Conservation (phyloP, 2,797 vertebrate species). For the Leptoclinus maculatus region DNA sequence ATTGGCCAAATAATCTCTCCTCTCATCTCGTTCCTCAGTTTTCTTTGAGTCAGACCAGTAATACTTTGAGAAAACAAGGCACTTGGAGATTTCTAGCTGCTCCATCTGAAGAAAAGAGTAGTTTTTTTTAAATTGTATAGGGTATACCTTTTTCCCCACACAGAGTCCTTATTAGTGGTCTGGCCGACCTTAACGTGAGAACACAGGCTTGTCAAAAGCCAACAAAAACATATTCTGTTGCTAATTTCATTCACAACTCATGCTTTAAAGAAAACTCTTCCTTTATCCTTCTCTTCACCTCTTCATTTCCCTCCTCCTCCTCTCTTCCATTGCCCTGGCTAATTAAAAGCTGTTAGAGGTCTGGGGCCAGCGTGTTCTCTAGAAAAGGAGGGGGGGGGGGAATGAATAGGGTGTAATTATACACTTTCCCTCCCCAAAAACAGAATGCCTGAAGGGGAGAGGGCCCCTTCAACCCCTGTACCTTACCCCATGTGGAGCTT, state of each 20-base stretch:
- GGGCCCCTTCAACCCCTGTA: conserved; percentile 65
- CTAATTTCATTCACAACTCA: conserved; percentile 72
- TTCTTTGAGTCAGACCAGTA: conserved; percentile 51
- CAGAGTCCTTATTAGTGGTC: conserved; percentile 51
- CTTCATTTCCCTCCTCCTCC: conserved; percentile 28
- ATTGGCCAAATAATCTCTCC: conserved; percentile 60
- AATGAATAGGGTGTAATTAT: conserved; percentile 84
- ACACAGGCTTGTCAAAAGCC: conserved; percentile 62
- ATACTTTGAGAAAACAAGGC: conserved; percentile 48
- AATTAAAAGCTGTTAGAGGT: conserved; percentile 84
- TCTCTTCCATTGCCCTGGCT: conserved; percentile 58
- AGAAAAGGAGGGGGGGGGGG: conserved; percentile 66
- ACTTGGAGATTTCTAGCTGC: conserved; percentile 38
- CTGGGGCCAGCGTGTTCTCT: conserved; percentile 78
- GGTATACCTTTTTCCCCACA: conserved; percentile 50
- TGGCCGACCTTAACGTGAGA: conserved; percentile 41
- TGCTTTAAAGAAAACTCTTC: conserved; percentile 57
- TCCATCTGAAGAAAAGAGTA: conserved; percentile 53
- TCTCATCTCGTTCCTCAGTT: conserved; percentile 41
- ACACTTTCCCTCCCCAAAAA: conserved; percentile 74
- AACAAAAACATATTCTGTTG: conserved; percentile 71
- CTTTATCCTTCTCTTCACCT: conserved; percentile 61
- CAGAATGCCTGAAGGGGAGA: conserved; percentile 70
- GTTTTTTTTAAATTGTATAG: conserved; percentile 40
- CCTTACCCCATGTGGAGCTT: conserved; percentile 59